Conservation (phyloP, 2,888 invertebrate genomes). For the Spisula solida region DNA sequence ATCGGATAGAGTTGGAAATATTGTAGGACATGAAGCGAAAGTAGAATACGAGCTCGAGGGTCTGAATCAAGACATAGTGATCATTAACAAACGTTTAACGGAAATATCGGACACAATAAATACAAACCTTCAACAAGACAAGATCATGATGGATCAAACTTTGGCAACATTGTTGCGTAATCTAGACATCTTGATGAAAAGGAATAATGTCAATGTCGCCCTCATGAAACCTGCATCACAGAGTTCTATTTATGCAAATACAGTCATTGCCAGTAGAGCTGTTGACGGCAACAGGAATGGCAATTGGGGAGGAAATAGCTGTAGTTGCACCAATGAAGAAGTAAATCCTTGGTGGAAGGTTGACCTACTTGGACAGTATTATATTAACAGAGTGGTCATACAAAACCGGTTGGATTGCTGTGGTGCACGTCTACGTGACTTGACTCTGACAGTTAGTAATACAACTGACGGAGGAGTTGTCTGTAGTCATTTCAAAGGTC, state of each 20-base stretch:
- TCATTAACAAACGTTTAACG: no score
- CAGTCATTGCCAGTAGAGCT: neutral
- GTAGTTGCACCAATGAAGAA: neutral
- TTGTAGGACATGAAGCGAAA: no score
- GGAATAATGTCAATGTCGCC: neutral
- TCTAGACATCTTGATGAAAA: no score
- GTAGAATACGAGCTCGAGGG: no score
- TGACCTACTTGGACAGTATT: neutral
- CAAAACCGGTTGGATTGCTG: neutral
- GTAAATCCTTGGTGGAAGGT: slow-evolving; percentile 11
- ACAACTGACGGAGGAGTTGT: neutral
- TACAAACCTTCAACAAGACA: no score
- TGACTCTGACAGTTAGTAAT: neutral
- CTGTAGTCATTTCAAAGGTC: neutral
- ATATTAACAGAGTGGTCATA: neutral
- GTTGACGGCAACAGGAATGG: neutral
- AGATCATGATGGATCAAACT: no score
- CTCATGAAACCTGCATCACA: neutral
- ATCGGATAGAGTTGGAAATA: no score
- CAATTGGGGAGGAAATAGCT: neutral
- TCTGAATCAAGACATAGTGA: no score
- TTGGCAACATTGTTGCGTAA: no score
- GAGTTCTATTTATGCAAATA: neutral
- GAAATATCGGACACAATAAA: no score
- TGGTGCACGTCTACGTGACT: neutral